Conservation (phyloP, 2,797 vertebrate genomes). For the Myotis pilosus region DNA sequence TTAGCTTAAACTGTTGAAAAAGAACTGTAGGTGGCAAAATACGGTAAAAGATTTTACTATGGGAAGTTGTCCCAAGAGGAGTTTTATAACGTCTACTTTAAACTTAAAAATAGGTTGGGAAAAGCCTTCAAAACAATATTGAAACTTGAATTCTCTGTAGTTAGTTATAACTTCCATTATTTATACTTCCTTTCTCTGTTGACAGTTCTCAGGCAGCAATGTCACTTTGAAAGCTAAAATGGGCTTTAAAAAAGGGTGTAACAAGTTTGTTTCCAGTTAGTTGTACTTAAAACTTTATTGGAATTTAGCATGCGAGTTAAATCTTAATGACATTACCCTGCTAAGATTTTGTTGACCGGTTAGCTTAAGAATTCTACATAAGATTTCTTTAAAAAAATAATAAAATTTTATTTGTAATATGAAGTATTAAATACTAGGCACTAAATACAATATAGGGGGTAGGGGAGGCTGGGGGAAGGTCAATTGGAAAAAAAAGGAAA, state of each 20-base stretch:
- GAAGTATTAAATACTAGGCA: conserved; percentile 9
- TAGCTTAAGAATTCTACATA: neutral
- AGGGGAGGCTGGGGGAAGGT: no score
- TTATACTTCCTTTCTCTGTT: conserved; percentile 1
- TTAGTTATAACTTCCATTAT: neutral
- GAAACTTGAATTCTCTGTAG: neutral
- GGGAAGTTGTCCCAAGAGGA: neutral
- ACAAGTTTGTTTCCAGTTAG: neutral
- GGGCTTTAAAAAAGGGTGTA: neutral
- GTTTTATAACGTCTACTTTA: conserved; percentile 10
- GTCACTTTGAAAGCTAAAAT: conserved; percentile 13
- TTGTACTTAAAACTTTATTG: conserved; percentile 13
- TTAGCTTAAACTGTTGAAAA: conserved; percentile 34
- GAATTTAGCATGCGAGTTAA: neutral
- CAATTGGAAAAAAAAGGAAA: no score
- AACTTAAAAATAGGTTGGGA: neutral
- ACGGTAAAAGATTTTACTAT: neutral
- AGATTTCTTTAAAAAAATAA: conserved; percentile 4
- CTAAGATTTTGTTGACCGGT: conserved; percentile 31
- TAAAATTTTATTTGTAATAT: conserved; percentile 19
- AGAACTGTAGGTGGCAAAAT: conserved; percentile 17
- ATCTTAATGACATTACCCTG: neutral
- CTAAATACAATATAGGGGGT: neutral
- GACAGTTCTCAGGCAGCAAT: neutral
- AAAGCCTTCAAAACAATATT: conserved; percentile 25